These are phyloP conservation scores for Conomelus anceps DNA, from an alignment of 2,888 invertebrate genomes.

Conservation along the genomic window DNA sequence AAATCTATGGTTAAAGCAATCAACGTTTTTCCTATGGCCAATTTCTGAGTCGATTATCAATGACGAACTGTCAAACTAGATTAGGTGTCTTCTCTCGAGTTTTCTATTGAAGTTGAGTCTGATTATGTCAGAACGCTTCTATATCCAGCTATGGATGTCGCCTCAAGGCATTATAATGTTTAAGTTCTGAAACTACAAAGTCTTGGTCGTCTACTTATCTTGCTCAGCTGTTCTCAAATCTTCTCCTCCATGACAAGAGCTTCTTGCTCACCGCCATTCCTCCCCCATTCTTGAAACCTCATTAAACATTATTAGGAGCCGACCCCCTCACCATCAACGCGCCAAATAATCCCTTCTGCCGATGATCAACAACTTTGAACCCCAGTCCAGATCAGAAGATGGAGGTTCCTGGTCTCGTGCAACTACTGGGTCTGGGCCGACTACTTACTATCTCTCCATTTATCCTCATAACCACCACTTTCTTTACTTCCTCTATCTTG, in stretches of 20 bases:
- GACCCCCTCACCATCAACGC: neutral
- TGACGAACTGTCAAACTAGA: neutral
- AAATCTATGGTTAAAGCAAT: neutral
- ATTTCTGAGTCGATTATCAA: neutral
- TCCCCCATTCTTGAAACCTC: neutral
- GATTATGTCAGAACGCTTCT: neutral
- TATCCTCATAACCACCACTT: no score
- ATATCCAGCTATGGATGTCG: neutral
- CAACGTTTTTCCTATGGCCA: neutral
- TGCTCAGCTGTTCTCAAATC: neutral
- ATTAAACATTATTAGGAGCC: neutral
- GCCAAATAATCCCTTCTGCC: neutral
- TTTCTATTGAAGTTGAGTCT: neutral
- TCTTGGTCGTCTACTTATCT: neutral
- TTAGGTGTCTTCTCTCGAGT: neutral
- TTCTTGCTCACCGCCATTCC: neutral
- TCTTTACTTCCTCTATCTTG: neutral
- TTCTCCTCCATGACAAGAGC: neutral
- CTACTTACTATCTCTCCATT: neutral
- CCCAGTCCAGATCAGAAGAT: neutral
- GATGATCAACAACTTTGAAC: neutral
- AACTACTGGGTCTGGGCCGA: neutral
- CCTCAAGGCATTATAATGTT: neutral
- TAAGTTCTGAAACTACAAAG: neutral
- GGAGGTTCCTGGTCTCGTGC: no score